Conservation (phyloP, 2,113 vertebrate genomes). For the western clawed frog (Xenopus tropicalis) region UCB_Xtro_10.0 CM004451.2:70606001-70606500, state of each 20-base stretch:
- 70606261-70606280: slow-evolving; percentile 24
- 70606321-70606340: slow-evolving; percentile 16
- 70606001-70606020: no score
- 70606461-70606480: no score
- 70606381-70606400: not conserved
- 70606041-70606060: no score
- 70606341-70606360: slow-evolving; percentile 13
- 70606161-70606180: slow-evolving; percentile 23
- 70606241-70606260: slow-evolving; percentile 26
- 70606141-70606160: no score
- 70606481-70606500: no score
- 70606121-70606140: no score
- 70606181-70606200: slow-evolving; percentile 35
- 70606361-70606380: not conserved
- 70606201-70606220: slow-evolving; percentile 20
- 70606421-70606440: not conserved
- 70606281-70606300: slow-evolving; percentile 29
- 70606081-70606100: no score
- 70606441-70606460: no score
- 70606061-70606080: no score
- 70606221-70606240: slow-evolving; percentile 5
- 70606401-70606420: not conserved
- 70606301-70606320: not conserved
- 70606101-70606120: no score
- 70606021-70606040: no score